Evolutionary conservation across 1,140 invertebrate species (phyloP), one percentile per base, ranked within the genome.

Genomic region (Drosophila simulans): DNA sequence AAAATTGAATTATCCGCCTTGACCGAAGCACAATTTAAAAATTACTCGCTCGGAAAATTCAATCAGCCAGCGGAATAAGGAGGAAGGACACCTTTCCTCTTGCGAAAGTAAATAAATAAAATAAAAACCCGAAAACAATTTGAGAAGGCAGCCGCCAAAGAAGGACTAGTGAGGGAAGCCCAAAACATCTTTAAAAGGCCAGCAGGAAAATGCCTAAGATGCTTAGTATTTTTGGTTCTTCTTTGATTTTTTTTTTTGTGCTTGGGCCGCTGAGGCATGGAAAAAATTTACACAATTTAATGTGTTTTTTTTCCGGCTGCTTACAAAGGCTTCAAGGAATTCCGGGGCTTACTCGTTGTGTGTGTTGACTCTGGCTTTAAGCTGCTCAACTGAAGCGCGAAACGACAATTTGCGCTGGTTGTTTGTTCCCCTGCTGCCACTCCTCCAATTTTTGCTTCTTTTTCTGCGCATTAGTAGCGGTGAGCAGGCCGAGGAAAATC

Each of bases 41-140:
- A 88, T 88, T 89, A 88, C 80, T 83, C 84, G 84, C 84, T 88
- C 49, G 84, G 84, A 88, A 88, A 88, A 88, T 88, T 88, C 84
- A 88, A 88, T 88, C 84, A 88, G 68, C 64, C 64, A 74, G 62
- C 64, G 84, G 63, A 70, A 83, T 55, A 75, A 75, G 54, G 60
- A 81, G 63, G 62, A 65, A 85, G 73, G 73, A 66, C 63, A 84
- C 80, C 80, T 84, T 79, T 66, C 58, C 58, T 13, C 43, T 7
- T 40, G 49, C 15, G 59, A 74, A 80, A 89, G 76, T 89, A 88
- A 82, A 88, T 88, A 83, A 88, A 89, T 86, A 88, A 86, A 88
- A 82, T 79, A 88, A 79, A 79, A 88, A 64, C 71, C 82, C 48
- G 65, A 86, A 88, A 85, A 80, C 77, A 86, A 75, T 85, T 86